Percentiles rank a stretch among this genome's conserved stretches.
phyloP scores from a whole-genome alignment of 2,797 vertebrate species.

The Syngnathus acus region DNA sequence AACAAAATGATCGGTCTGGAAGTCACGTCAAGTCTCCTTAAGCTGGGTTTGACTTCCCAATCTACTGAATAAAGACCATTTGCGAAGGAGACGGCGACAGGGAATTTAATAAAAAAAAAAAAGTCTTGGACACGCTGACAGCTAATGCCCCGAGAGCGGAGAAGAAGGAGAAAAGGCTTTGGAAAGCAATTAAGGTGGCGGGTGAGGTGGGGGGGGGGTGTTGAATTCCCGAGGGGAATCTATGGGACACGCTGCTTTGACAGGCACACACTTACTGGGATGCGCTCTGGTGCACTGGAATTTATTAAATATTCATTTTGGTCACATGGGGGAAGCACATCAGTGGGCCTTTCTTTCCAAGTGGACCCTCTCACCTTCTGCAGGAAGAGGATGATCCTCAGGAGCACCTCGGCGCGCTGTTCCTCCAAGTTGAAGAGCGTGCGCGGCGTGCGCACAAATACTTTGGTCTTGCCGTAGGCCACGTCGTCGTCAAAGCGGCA shows the following conservation, averaged over 20 bases:
- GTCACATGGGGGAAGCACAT: conserved; percentile 22
- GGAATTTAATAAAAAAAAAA: background rate
- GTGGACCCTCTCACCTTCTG: conserved; percentile 79
- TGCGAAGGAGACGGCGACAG: background rate
- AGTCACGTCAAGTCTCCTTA: background rate
- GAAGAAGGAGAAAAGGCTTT: conserved; percentile 33
- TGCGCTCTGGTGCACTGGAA: conserved; percentile 48
- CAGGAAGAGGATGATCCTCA: conserved; percentile 91
- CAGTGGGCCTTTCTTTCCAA: background rate
- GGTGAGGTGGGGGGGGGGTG: conserved; percentile 9
- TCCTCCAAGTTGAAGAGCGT: conserved; percentile 95
- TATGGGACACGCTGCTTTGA: conserved; percentile 24
- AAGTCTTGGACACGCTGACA: background rate
- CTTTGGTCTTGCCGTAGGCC: conserved; percentile 92
- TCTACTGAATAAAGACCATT: background rate
- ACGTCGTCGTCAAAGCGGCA: conserved; percentile 88
- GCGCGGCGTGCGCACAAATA: conserved; percentile 91
- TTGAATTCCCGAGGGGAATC: conserved; percentile 10
- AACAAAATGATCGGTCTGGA: too few relatives aligned
- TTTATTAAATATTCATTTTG: conserved; percentile 68
- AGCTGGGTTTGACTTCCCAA: background rate
- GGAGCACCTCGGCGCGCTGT: conserved; percentile 84
- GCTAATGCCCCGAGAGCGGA: background rate
- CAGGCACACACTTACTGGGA: conserved; percentile 42
- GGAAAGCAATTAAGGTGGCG: conserved; percentile 54